A percentile compares a stretch with the other conserved stretches of the same genome.
Conservation (phyloP, 2,888 invertebrate species). For the Lithophane ornitopus region DNA sequence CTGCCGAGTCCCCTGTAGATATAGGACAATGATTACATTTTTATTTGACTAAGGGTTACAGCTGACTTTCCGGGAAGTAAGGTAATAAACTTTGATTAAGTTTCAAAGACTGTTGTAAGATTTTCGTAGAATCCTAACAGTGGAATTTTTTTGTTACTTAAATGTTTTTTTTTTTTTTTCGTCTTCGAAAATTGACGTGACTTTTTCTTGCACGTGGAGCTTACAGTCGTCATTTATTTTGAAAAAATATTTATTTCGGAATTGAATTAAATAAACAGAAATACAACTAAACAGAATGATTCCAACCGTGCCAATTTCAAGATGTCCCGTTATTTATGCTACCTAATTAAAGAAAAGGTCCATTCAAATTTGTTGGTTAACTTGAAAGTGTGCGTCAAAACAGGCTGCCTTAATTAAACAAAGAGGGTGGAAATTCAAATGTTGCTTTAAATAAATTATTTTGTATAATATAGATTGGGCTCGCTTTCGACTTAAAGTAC, state of each 20-base stretch:
- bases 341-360: slow-evolving; percentile 75
- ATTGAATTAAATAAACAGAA: slow-evolving; percentile 24
- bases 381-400: slow-evolving; percentile 69
- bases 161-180: not conserved
- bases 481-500: slow-evolving; percentile 49
- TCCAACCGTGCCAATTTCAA: slow-evolving; percentile 64
- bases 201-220: not conserved
- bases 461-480: slow-evolving; percentile 37
- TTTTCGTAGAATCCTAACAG: not conserved
- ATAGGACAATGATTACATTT: slow-evolving; percentile 40
- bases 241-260: slow-evolving; percentile 5
- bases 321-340: slow-evolving; percentile 69
- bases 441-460: slow-evolving; percentile 66
- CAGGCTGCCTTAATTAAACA: slow-evolving; percentile 67
- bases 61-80: slow-evolving; percentile 1
- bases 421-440: slow-evolving; percentile 62
- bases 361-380: slow-evolving; percentile 73
- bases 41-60: slow-evolving; percentile 39
- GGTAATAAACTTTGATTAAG: slow-evolving; percentile 42
- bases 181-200: not conserved
- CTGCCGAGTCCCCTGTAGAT: slow-evolving; percentile 22
- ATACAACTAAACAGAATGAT: slow-evolving; percentile 48
- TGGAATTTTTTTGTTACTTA: not conserved
- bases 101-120: not conserved
- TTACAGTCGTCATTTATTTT: not conserved